Evolutionary conservation across 2,113 vertebrate genomes (phyloP), one percentile per base, ranked within the genome.

Genomic region (Paraplagusia blochii): DNA sequence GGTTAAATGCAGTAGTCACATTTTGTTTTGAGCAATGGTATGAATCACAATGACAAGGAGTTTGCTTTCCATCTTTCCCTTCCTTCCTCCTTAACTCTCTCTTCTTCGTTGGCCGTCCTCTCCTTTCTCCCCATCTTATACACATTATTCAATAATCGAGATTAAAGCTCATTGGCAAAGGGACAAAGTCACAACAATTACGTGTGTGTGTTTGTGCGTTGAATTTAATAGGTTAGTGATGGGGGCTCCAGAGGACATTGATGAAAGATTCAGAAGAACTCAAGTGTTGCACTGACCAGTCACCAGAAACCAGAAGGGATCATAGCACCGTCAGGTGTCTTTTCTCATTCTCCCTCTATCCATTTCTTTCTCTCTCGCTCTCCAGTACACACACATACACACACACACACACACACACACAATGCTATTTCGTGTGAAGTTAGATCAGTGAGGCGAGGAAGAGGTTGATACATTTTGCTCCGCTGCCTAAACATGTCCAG

Each of bases 121-220:
- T 35, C 39, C 36, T 39, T 40, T 48, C 52, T 44, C 5, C 5
- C 19, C 50, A 66, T 53, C 18, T 51, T 40, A 18, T 38, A 65
- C 60, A 76, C 53, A 19, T 66, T 66, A 70, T 53, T 22, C 72
- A 18, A 53, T 74, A 69, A 80, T 76, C 54, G 68, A 74, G 77
- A 82, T 80, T 73, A 80, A 80, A 82, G 72, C 56, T 61, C 29
- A 9, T 65, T 57, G 68, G 74, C 76, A 75, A 2, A 0, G 53
- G 22, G 35, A 54, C 64, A 66, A 39, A 39, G 38, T 40, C 59
- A 58, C 8, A 52, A 22, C 58, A 56, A 48, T 51, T 35, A 15
- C 58, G 47, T 44, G 46, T 19, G 44, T 48, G 2, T 8, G 48
- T 43, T 13, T 43, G 42, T n/a, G 22, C n/a, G 34, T 12, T 44